Evolutionary conservation across 2,888 invertebrate genomes (phyloP).

Genomic region (Galeruca laticollis): DNA sequence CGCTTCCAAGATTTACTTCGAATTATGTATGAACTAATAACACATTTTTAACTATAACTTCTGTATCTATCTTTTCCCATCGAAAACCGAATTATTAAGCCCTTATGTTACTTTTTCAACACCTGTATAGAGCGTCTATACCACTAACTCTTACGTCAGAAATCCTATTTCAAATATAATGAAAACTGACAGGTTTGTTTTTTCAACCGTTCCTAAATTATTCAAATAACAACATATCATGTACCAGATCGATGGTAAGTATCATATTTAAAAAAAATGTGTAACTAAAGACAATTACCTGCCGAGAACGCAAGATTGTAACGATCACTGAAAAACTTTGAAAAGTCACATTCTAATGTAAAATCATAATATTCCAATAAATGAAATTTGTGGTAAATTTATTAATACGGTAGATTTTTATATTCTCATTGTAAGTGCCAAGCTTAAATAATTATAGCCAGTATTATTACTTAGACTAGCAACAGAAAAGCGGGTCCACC

Average conservation of each 20-base stretch:
- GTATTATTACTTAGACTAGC: neutral
- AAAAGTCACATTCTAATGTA: neutral
- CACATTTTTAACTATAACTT: no score
- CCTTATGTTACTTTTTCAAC: no score
- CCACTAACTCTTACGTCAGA: neutral
- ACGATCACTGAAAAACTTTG: neutral
- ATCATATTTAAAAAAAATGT: neutral
- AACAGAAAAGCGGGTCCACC: neutral
- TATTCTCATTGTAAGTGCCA: no score
- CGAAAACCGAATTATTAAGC: no score
- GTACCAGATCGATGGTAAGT: neutral
- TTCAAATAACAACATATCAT: constrained; percentile 7
- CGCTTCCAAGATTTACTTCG: no score
- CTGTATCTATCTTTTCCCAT: no score
- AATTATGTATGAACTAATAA: no score
- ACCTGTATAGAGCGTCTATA: no score
- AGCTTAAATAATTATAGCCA: no score
- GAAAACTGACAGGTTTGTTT: neutral
- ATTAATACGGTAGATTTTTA: no score
- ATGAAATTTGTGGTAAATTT: no score
- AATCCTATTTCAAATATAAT: neutral
- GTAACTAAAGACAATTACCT: neutral
- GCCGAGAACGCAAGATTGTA: neutral
- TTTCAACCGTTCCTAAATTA: neutral
- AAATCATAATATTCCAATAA: neutral